Base-by-base conservation (phyloP, 2,113 vertebrate species). In the Tachysurus vachellii region DNA sequence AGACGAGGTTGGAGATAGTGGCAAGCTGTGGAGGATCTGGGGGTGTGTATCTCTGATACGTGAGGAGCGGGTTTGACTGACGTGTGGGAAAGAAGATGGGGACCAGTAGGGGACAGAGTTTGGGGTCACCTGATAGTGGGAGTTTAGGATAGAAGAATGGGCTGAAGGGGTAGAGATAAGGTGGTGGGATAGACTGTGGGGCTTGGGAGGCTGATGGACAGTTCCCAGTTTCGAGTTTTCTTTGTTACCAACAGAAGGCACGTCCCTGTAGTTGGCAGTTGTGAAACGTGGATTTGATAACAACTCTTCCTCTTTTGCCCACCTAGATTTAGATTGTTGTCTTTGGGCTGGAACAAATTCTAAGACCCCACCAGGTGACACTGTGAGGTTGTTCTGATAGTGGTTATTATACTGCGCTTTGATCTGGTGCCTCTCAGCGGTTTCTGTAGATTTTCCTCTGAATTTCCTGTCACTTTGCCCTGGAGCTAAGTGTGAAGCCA, bases 211-310 rank as follows among this genome's bases (percentile, higher is more conserved):
- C 90, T 95, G 94, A 88, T 93, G 94, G 73, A 91, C 89, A 50
- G 92, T 91, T 92, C 94, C 94, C 90, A 95, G 95, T 93, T 95
- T 94, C 93, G 94, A 93, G 87, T 90, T 95, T 82, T 95, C 95
- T 88, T 93, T 95, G 89, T 92, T 92, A 90, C 91, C 91, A 75
- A 92, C 28, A 73, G 91, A 93, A 70, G 90, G 75, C 89, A 92
- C 92, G 83, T 94, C 90, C 53, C 89, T 90, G 85, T 88, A 91
- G 82, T 84, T 89, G 2, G 89, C 9, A 50, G 84, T 88, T 1
- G 90, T 6, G 21, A 76, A 66, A 80, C 82, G 75, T 50, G 87
- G 81, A 84, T 92, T 93, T 50, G 50, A 68, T 57, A 88, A n/a
- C 56, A 82, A 23, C 66, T 94, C 93, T 68, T 91, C 93, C 54